Conservation (phyloP, 2,113 vertebrate species). For the Lonchura striata region DNA sequence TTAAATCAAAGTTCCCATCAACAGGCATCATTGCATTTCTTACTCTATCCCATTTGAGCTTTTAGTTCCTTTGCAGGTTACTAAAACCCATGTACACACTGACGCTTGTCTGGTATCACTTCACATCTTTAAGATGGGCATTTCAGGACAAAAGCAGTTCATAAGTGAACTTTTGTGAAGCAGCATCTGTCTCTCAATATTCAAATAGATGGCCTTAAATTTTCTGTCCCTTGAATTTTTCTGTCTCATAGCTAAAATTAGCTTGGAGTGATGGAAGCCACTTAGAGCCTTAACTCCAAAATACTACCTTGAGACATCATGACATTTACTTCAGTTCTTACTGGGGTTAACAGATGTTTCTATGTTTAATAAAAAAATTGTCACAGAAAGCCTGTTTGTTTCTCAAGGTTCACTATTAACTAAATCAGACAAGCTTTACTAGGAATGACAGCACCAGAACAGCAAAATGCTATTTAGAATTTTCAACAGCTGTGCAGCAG, state of each 20-base stretch:
- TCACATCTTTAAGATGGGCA: background rate
- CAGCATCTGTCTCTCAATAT: background rate
- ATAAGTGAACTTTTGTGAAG: background rate
- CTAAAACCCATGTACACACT: background rate
- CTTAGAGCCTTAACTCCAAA: background rate
- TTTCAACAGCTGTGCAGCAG: background rate
- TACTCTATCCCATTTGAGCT: background rate
- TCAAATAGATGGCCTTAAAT: background rate
- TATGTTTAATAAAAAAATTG: background rate
- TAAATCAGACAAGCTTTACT: background rate
- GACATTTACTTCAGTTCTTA: background rate
- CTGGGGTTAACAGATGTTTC: background rate
- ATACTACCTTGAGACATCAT: background rate
- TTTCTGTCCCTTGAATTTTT: background rate
- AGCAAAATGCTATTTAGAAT: background rate
- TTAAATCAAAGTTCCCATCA: background rate
- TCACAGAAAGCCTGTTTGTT: background rate
- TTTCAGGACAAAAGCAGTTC: background rate
- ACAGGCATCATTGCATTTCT: background rate
- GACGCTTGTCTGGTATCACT: background rate
- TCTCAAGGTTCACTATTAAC: background rate
- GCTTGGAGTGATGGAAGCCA: background rate
- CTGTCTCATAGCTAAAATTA: background rate
- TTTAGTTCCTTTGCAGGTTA: background rate
- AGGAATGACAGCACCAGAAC: background rate